Evolutionary conservation across 2,797 vertebrate genomes (phyloP).

Genomic region (Balearica regulorum): DNA sequence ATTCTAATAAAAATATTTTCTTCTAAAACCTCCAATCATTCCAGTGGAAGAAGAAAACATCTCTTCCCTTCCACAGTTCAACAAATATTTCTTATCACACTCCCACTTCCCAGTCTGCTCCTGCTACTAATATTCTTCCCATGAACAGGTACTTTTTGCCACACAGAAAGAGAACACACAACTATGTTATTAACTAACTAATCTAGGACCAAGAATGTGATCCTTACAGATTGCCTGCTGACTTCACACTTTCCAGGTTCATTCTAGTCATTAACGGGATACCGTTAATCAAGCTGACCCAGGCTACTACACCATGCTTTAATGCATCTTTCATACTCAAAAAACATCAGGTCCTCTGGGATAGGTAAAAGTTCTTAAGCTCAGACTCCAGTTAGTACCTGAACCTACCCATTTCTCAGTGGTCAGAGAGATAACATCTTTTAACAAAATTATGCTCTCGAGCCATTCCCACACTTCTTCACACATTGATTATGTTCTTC

Average conservation of each 20-base stretch:
- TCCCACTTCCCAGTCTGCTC: not conserved
- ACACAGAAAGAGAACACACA: not conserved
- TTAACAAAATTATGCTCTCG: not conserved
- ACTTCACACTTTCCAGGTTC: not conserved
- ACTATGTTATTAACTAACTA: not conserved
- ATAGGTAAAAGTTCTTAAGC: not conserved
- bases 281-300: not conserved
- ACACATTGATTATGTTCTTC: not conserved
- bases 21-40: not conserved
- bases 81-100: not conserved
- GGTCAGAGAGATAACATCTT: not conserved
- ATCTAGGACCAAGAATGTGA: not conserved
- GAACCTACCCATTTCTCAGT: not conserved
- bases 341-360: not conserved
- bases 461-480: not conserved
- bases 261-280: not conserved
- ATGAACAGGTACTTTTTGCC: not conserved
- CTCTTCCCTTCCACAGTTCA: not conserved
- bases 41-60: not conserved
- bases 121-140: not conserved
- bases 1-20: not conserved
- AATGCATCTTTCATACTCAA: not conserved
- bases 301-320: not conserved
- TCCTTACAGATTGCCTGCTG: not conserved
- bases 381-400: not conserved